phyloP scores from a whole-genome alignment of 1,140 invertebrate genomes.

The Caenorhabditis latens region DNA sequence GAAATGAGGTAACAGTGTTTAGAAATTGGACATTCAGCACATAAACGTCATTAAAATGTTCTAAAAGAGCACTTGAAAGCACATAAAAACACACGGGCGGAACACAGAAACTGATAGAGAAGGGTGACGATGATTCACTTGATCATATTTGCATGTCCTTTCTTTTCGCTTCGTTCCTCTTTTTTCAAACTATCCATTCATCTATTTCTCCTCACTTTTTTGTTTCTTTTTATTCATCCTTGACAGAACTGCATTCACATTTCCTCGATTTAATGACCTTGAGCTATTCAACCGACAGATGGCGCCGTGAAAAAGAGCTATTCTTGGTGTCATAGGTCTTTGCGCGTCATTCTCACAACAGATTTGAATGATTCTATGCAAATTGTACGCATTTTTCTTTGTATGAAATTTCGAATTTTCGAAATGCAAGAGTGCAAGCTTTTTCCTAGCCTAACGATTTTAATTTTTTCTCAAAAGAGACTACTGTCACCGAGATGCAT shows the following conservation, averaged over 20 bases:
- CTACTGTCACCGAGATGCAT: neutral
- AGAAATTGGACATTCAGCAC: neutral
- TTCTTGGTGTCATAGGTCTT: neutral
- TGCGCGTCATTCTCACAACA: neutral
- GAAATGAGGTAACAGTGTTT: neutral
- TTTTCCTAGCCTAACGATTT: neutral
- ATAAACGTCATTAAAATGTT: conserved; percentile 32
- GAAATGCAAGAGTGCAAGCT: too few relatives aligned
- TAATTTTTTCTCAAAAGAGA: neutral
- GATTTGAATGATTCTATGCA: neutral
- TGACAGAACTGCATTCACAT: neutral
- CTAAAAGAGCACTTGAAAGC: conserved; percentile 3
- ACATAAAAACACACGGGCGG: conserved; percentile 40
- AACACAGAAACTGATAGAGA: conserved; percentile 32
- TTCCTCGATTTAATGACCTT: conserved; percentile 1
- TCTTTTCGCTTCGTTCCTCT: neutral
- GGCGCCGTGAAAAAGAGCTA: conserved; percentile 20
- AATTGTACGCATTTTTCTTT: neutral
- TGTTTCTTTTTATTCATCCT: neutral
- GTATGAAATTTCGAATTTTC: neutral
- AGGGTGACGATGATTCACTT: conserved; percentile 13
- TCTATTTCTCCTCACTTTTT: conserved; percentile 6
- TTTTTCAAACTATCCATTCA: conserved; percentile 1
- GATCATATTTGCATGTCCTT: conserved; percentile 42
- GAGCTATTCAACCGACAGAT: neutral